Percentiles rank a stretch among this genome's conserved stretches.
Evolutionary conservation across 1,140 invertebrate genomes (phyloP).

Genomic region (Neodiprion lecontei): DNA sequence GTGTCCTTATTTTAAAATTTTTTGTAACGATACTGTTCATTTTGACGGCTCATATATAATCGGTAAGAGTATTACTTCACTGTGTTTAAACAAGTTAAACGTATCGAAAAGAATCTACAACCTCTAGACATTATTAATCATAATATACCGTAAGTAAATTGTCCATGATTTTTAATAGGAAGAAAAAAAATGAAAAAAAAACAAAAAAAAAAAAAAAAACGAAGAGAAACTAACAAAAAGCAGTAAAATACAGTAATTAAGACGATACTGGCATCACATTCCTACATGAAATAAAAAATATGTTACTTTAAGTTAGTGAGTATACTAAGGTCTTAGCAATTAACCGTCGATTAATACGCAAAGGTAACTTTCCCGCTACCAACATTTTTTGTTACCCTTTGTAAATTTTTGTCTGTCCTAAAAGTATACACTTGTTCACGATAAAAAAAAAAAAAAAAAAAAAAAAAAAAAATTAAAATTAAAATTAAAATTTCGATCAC

Average conservation of each 20-base stretch:
- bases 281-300: constrained; percentile 9
- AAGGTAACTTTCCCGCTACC: constrained; percentile 7
- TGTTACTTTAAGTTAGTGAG: constrained; percentile 12
- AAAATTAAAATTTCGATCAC: constrained; percentile 22
- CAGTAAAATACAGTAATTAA: constrained; percentile 7
- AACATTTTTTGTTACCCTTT: background rate
- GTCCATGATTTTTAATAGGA: constrained; percentile 24
- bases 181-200: constrained; percentile 14
- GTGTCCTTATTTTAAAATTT: constrained; percentile 1
- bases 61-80: constrained; percentile 14
- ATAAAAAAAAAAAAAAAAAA: constrained; percentile 29
- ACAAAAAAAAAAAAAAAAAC: constrained; percentile 9
- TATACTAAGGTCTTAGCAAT: constrained; percentile 10
- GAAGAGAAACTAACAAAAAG: constrained; percentile 4
- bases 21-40: background rate
- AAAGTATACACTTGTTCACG: constrained; percentile 9
- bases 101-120: constrained; percentile 31
- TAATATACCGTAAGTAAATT: constrained; percentile 37
- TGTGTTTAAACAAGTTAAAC: constrained; percentile 29
- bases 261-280: constrained; percentile 17
- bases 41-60: background rate
- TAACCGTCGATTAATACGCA: constrained; percentile 6
- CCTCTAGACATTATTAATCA: constrained; percentile 30
- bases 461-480: background rate
- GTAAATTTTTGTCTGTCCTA: background rate